A percentile compares a stretch with the other conserved stretches of the same genome.
Evolutionary conservation across 2,797 vertebrate genomes (phyloP).

Genomic region (Tapirus indicus): DNA sequence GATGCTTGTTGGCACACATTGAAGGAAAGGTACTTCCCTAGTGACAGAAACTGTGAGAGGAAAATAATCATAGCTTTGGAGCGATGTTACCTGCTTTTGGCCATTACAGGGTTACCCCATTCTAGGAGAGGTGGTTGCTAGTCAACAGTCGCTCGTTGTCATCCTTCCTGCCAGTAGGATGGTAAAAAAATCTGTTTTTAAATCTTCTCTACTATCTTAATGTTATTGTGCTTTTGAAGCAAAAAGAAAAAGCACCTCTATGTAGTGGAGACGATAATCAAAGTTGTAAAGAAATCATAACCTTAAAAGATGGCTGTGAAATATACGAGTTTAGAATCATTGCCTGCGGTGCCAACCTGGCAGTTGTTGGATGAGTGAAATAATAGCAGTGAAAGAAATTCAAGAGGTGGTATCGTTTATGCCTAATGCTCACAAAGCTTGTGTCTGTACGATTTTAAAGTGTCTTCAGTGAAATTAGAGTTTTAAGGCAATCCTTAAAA

Average conservation of each 20-base stretch:
- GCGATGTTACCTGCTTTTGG: background rate
- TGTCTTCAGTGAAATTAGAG: background rate
- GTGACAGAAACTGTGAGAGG: background rate
- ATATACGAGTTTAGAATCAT: background rate
- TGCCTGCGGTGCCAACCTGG: background rate
- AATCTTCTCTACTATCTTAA: background rate
- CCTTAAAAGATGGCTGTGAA: background rate
- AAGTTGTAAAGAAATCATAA: background rate
- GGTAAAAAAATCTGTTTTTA: background rate
- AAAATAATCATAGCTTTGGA: background rate
- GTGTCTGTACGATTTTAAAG: background rate
- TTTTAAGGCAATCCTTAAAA: background rate
- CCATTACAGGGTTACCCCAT: rapidly evolving
- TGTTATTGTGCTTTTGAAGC: background rate
- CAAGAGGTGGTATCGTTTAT: background rate
- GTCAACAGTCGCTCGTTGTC: background rate
- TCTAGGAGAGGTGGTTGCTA: background rate
- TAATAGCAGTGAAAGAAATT: no score
- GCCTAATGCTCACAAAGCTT: background rate
- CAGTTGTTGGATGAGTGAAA: background rate
- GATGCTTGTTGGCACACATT: background rate
- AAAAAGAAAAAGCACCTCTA: background rate
- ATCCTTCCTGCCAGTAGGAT: background rate
- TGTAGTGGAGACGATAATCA: background rate
- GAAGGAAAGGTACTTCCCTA: no score